These are phyloP conservation scores for Dasysyrphus albostriatus DNA, from an alignment of 2,888 invertebrate genomes.

Conservation along the genomic window DNA sequence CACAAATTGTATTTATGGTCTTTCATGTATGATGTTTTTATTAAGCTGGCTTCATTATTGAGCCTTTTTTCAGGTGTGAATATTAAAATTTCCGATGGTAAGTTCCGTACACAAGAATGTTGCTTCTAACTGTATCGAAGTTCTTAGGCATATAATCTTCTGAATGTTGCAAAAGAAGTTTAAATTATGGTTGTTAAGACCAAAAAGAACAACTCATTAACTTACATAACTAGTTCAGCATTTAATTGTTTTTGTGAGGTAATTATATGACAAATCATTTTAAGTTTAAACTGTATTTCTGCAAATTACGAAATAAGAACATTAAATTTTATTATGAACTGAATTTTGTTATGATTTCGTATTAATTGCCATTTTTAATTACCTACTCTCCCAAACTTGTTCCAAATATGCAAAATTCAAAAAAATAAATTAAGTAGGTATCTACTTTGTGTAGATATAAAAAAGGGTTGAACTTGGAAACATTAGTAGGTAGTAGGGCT, in stretches of 20 bases:
- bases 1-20: not conserved
- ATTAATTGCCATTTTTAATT: not conserved
- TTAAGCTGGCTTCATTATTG: not conserved
- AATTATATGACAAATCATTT: not conserved
- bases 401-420: not conserved
- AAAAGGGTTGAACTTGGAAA: not conserved
- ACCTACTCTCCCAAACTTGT: not conserved
- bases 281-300: not conserved
- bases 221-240: not conserved
- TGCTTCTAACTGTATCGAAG: not conserved
- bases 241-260: not conserved
- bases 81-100: conserved; percentile 6
- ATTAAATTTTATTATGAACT: not conserved
- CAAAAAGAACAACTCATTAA: not conserved
- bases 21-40: conserved; percentile 7
- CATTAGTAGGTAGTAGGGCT: too few species aligned
- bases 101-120: not conserved
- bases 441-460: not conserved
- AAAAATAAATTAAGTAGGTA: not conserved
- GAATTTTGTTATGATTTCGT: not conserved
- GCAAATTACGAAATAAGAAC: not conserved
- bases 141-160: not conserved
- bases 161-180: not conserved
- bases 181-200: not conserved
- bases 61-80: conserved; percentile 17